These are phyloP conservation scores for Agonopterix arenella DNA, from an alignment of 2,888 invertebrate species.

Conservation along the genomic window DNA sequence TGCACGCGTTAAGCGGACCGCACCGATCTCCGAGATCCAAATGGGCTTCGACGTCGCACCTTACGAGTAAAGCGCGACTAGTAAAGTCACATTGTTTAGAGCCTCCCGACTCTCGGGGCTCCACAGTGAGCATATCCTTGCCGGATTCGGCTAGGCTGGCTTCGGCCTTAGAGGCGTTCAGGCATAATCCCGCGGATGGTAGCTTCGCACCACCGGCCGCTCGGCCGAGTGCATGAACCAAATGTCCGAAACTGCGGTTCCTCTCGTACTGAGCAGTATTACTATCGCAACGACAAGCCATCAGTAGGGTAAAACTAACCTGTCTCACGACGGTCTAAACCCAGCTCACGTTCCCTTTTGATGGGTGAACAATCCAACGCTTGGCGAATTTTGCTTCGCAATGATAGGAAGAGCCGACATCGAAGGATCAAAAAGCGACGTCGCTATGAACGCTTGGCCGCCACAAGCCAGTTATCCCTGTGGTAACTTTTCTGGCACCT, in stretches of 20 bases:
- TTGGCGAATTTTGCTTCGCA: constrained; percentile 83
- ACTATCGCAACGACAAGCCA: constrained; percentile 72
- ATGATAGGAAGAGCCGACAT: constrained; percentile 87
- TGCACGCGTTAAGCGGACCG: constrained; percentile 32
- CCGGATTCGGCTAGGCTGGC: constrained; percentile 76
- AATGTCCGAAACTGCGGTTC: constrained; percentile 78
- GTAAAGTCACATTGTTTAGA: constrained; percentile 59
- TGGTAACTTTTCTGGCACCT: constrained; percentile 83
- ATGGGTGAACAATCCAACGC: constrained; percentile 84
- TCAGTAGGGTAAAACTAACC: constrained; percentile 79
- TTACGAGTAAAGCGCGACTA: constrained; percentile 39
- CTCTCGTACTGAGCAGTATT: constrained; percentile 74
- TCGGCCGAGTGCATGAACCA: constrained; percentile 80
- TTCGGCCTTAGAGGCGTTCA: constrained; percentile 79
- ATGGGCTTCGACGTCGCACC: constrained; percentile 50
- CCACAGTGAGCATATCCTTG: constrained; percentile 50
- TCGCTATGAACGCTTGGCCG: constrained; percentile 80
- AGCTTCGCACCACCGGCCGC: constrained; percentile 80
- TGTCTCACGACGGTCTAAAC: constrained; percentile 81
- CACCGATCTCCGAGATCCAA: constrained; percentile 41
- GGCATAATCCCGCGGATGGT: constrained; percentile 70
- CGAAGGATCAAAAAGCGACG: constrained; percentile 84
- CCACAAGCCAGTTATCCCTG: constrained; percentile 83
- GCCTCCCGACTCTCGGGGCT: constrained; percentile 61
- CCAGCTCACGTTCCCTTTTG: constrained; percentile 81